These are phyloP conservation scores for Nerophis lumbriciformis DNA, from an alignment of 2,113 vertebrate genomes.

Conservation along the genomic window DNA sequence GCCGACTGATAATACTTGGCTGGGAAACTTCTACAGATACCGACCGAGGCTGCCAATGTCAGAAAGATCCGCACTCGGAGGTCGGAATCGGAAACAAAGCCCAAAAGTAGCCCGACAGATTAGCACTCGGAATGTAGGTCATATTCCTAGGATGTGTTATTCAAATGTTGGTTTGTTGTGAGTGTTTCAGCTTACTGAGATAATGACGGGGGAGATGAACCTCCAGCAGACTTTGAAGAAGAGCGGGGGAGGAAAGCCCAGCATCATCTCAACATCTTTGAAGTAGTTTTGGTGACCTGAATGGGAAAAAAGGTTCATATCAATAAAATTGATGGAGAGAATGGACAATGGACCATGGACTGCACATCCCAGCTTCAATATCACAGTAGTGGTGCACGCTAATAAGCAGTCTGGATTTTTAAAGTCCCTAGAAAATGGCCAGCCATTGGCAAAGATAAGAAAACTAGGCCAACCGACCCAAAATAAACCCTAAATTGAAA, in stretches of 20 bases:
- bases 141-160: constrained; percentile 23
- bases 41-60: constrained; percentile 30
- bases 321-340: not conserved
- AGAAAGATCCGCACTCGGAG: constrained; percentile 46
- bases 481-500: not conserved
- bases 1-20: constrained; percentile 33
- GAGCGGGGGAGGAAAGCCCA: constrained; percentile 91
- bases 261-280: constrained; percentile 98
- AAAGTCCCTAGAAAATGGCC: not conserved
- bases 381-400: not conserved
- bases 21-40: constrained; percentile 47
- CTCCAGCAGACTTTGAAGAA: constrained; percentile 99
- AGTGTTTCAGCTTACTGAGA: constrained; percentile 78
- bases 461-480: not conserved
- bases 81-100: constrained; percentile 36
- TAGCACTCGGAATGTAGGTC: constrained; percentile 54
- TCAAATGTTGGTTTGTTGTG: constrained; percentile 7
- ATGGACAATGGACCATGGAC: too few species aligned
- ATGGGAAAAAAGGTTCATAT: not conserved
- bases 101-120: constrained; percentile 38
- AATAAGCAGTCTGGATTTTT: not conserved
- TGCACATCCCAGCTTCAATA: too few species aligned
- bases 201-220: constrained; percentile 92
- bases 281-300: constrained; percentile 93
- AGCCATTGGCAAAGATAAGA: not conserved